These are phyloP conservation scores for Notechis scutatus DNA, from an alignment of 2,113 vertebrate genomes.

Conservation along the genomic window DNA sequence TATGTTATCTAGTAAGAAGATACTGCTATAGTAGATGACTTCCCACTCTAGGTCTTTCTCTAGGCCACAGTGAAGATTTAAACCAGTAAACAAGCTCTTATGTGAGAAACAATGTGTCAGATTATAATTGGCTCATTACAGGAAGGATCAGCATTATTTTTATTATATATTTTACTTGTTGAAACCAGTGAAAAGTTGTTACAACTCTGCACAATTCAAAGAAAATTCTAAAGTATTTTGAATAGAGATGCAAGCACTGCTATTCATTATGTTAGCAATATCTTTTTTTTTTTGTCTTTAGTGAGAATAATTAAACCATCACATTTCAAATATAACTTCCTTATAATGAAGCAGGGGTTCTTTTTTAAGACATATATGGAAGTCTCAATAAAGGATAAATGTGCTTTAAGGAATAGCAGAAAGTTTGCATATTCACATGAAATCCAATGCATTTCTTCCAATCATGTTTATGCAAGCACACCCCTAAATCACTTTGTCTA, in stretches of 20 bases:
- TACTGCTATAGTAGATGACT: too few relatives aligned
- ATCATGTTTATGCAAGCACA: background rate
- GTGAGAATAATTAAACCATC: background rate
- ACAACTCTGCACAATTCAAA: background rate
- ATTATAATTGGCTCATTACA: background rate
- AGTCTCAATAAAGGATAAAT: background rate
- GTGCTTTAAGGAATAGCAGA: background rate
- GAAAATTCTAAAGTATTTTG: background rate
- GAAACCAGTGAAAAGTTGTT: background rate
- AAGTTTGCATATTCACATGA: background rate
- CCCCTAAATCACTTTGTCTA: background rate
- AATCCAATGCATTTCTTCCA: background rate
- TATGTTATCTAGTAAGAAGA: too few relatives aligned
- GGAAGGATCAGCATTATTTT: background rate
- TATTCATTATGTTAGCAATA: background rate
- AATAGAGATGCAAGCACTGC: background rate
- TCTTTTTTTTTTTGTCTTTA: background rate
- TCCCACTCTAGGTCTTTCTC: too few relatives aligned
- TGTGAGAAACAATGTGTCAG: too few relatives aligned
- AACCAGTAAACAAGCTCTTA: too few relatives aligned
- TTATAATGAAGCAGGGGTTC: background rate
- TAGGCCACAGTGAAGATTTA: too few relatives aligned
- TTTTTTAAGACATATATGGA: background rate
- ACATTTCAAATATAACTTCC: background rate
- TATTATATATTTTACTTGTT: background rate